These are phyloP conservation scores for Netelia fuscicornis DNA, from an alignment of 2,888 invertebrate genomes.

Conservation along the genomic window DNA sequence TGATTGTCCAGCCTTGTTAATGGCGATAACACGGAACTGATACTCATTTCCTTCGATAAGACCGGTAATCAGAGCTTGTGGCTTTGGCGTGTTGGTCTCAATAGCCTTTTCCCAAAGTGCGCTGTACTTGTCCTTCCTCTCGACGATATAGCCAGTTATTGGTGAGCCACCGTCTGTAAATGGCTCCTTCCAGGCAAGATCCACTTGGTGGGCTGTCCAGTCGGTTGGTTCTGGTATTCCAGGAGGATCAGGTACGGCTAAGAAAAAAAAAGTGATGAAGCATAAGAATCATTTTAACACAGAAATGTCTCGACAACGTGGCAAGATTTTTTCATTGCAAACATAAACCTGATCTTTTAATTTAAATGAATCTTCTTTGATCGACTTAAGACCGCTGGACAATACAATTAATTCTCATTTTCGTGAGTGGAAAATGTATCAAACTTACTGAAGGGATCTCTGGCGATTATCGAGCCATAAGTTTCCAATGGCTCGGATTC, in stretches of 20 bases:
- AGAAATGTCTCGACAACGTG: not conserved
- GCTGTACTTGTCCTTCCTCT: slow-evolving; percentile 96
- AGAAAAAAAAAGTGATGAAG: slow-evolving; percentile 34
- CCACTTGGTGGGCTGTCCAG: slow-evolving; percentile 97
- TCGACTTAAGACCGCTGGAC: not conserved
- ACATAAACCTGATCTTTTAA: not conserved
- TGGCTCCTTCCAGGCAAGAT: slow-evolving; percentile 96
- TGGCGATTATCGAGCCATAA: slow-evolving; percentile 95
- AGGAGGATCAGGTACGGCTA: slow-evolving; percentile 94
- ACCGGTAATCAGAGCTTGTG: slow-evolving; percentile 93
- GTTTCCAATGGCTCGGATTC: slow-evolving; percentile 98
- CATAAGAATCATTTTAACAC: slow-evolving; percentile 15
- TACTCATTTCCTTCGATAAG: slow-evolving; percentile 98
- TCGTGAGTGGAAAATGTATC: slow-evolving; percentile 10
- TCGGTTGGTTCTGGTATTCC: slow-evolving; percentile 96
- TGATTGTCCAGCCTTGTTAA: slow-evolving; percentile 97
- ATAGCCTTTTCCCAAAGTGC: slow-evolving; percentile 97
- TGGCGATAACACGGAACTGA: slow-evolving; percentile 97
- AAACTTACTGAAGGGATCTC: slow-evolving; percentile 96
- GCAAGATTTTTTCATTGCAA: not conserved
- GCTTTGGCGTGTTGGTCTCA: slow-evolving; percentile 91
- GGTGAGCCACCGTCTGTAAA: slow-evolving; percentile 97
- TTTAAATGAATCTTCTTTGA: not conserved
- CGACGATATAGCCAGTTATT: slow-evolving; percentile 96
- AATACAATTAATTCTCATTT: not conserved